Base-by-base conservation (phyloP, 2,888 invertebrate species). In the Agrochola lota region DNA sequence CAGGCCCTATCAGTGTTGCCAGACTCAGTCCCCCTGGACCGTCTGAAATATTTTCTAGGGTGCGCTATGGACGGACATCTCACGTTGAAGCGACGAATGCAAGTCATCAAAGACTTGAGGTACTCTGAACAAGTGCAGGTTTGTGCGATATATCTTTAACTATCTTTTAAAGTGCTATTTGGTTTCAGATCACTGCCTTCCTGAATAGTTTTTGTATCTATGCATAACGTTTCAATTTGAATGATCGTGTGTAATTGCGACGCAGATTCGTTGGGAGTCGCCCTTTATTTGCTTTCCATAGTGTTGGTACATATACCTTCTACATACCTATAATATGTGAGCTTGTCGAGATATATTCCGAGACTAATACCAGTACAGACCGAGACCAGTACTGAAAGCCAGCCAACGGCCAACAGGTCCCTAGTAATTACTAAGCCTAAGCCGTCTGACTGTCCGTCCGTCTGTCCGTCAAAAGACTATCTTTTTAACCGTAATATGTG, bases 61-160 rank as follows among this genome's bases (percentile, higher is more conserved):
- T 97, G 98, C 20, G 98, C 98, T 12, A 92, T 98, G 43, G 98
- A 98, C 81, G 97, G 97, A 43, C 98, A 98, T 81, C 97, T 99
- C n/a, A 97, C 98, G 26, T 97, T 98, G 46, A 97, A 98, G 88
- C 97, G 99, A 80, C 97, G 97, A 71, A 97, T 97, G 73, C 98
- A 99, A 92, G 97, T 99, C 12, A 97, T 98, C 80, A 98, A 98
- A 90, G 98, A 98, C 12, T 95, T 99, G 63, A 94, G 98, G 40
- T 98, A 98, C 90, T 98, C 99, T 0, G 99, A 99, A 94, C 98
- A 98, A 93, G 96, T 98, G 78, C 98, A 99, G 96, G 98, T 79
- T 98, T 89, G 83, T 70, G 46, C 60, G 15, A 74, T 30, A 30
- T 49, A 30, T 46, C 1, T 40, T 52, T 30, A 70, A 52, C 26